Evolutionary conservation across 2,888 invertebrate genomes (phyloP).

Genomic region (Lasius fuliginosus): DNA sequence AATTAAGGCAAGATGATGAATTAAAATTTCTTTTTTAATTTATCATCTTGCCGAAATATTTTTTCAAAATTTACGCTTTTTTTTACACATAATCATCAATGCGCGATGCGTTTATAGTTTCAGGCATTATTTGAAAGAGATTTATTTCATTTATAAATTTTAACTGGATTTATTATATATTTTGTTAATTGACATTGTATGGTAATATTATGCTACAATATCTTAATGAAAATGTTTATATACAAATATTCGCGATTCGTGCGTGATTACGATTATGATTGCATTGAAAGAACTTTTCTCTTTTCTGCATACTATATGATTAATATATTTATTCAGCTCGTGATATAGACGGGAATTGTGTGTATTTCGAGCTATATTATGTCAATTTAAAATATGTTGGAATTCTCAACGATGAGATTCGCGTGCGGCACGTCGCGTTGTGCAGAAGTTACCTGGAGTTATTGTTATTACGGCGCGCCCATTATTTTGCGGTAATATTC

Average conservation of each 20-base stretch:
- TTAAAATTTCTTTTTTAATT: neutral
- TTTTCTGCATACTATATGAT: constrained; percentile 12
- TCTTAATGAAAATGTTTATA: neutral
- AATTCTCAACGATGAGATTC: constrained; percentile 14
- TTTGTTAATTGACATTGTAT: neutral
- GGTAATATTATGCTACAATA: neutral
- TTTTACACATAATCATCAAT: neutral
- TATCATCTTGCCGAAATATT: neutral
- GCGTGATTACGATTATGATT: neutral
- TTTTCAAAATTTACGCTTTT: neutral
- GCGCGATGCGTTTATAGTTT: neutral
- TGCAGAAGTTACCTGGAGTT: constrained; percentile 37
- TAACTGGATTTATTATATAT: neutral
- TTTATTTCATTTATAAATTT: constrained; percentile 7
- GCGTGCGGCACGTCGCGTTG: constrained; percentile 17
- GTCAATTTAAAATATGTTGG: constrained; percentile 42
- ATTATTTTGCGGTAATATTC: constrained; percentile 42
- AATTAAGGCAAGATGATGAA: neutral
- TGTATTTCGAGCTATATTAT: neutral
- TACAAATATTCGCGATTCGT: neutral
- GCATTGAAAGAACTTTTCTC: neutral
- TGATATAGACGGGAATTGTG: constrained; percentile 30
- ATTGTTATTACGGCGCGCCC: constrained; percentile 31
- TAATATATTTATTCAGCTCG: constrained; percentile 34
- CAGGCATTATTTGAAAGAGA: neutral